Evolutionary conservation across 2,888 invertebrate genomes (phyloP).

Genomic region (Platerodrilus igneus): DNA sequence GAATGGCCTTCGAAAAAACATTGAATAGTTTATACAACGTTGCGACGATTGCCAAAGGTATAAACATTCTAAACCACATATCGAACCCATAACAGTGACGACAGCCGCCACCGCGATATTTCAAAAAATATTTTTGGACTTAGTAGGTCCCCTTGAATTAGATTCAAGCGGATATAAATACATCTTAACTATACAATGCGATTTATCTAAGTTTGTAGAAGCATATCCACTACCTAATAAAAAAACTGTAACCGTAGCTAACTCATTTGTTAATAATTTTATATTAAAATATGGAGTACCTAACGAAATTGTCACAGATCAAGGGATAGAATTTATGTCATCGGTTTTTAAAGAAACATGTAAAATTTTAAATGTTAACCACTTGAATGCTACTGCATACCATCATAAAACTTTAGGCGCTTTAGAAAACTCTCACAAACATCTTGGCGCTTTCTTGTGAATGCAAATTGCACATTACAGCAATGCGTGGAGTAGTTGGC

Average conservation of each 20-base stretch:
- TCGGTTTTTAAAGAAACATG: constrained; percentile 15
- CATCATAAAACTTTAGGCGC: constrained; percentile 12
- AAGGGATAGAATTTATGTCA: constrained; percentile 18
- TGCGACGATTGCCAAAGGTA: constrained; percentile 26
- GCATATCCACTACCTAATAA: neutral
- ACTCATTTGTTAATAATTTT: constrained; percentile 22
- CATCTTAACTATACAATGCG: constrained; percentile 21
- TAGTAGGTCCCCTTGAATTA: constrained; percentile 14
- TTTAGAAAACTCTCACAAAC: constrained; percentile 25
- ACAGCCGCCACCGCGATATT: constrained; percentile 21
- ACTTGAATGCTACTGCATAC: too few relatives aligned
- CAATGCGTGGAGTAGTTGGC: constrained; percentile 26
- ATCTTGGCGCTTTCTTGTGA: constrained; percentile 19
- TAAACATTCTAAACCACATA: constrained; percentile 20
- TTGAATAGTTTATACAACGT: constrained; percentile 23
- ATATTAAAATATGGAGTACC: constrained; percentile 24
- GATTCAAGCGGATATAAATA: constrained; percentile 11
- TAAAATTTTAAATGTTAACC: constrained; percentile 16
- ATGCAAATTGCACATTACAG: constrained; percentile 13
- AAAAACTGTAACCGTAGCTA: constrained; percentile 9
- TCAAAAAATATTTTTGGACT: constrained; percentile 23
- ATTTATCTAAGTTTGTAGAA: constrained; percentile 15
- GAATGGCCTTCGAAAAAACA: constrained; percentile 16
- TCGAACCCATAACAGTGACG: constrained; percentile 20
- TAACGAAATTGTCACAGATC: constrained; percentile 19